Evolutionary conservation across 2,797 vertebrate species (phyloP), one percentile per base, ranked within the genome.

Genomic region (Liparis tanakae): DNA sequence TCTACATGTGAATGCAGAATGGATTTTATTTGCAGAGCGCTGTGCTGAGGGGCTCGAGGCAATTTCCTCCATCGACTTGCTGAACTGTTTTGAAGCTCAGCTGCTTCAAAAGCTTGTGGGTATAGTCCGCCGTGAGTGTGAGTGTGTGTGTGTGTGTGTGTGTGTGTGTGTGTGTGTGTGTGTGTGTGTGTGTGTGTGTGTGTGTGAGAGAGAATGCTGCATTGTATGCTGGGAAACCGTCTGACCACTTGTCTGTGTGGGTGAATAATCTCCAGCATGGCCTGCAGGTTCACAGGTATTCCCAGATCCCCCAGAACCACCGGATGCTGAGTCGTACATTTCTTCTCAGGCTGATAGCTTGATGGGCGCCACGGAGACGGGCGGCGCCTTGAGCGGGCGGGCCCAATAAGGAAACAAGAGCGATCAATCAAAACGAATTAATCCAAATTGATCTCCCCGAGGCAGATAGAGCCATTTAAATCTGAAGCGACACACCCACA

Each of bases 401-500:
- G 10, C 71, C 87, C 88, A 91, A 90, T 93, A 90, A 86, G 69
- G 72, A 87, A 90, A 92, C 90, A 63, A 90, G 76, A 72, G 63
- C 22, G 36, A 88, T 91, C 81, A 85, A 81, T 90, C 87, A 88
- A 83, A 85, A 78, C 4, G 20, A 61, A 87, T 82, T 86, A 80
- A 84, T 87, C 72, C 64, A 77, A 86, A 79, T 83, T 79, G 67
- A 81, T 81, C 81, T 80, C 73, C 71, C 48, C 65, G 51, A 79
- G 66, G 70, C 80, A 75, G 48, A 76, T 72, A 36, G 48, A 78
- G 50, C 82, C 48, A 76, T 83, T 56, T 53, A 36, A 78, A 74
- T 74, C 7, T 64, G 34, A 13, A 69, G 54, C 30, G 34, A 70
- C 34, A 25, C 39, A 61, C 3, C 8, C 54, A 34, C 37, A 51